phyloP scores from a whole-genome alignment of 1,140 invertebrate genomes.

The Ditylenchus dipsaci region DNA sequence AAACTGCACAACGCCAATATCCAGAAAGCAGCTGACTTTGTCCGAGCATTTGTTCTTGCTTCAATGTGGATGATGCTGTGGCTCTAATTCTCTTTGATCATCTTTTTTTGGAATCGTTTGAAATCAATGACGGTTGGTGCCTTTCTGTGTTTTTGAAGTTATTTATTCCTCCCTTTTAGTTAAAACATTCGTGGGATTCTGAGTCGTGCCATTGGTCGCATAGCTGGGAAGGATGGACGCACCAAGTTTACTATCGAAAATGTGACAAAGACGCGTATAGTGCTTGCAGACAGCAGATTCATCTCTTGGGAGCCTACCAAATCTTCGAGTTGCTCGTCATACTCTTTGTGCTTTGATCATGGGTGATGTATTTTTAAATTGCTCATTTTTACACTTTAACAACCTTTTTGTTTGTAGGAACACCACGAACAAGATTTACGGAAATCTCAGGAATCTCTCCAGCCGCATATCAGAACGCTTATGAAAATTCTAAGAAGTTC shows the following conservation, averaged over 20 bases:
- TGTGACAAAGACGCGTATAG: conserved; percentile 94
- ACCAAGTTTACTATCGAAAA: conserved; percentile 99
- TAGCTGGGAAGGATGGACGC: conserved; percentile 94
- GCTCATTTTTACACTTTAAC: no score
- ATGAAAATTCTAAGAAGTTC: conserved; percentile 60
- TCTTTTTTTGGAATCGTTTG: conserved; percentile 94
- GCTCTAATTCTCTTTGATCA: conserved; percentile 90
- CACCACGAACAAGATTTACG: conserved; percentile 92
- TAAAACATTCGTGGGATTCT: conserved; percentile 89
- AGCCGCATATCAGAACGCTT: conserved; percentile 75
- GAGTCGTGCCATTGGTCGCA: conserved; percentile 84
- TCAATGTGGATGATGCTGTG: conserved; percentile 93
- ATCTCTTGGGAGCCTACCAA: conserved; percentile 96
- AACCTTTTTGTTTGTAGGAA: conserved; percentile 59
- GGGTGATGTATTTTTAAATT: no score
- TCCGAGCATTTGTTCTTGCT: conserved; percentile 89
- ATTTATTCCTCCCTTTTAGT: conserved; percentile 63
- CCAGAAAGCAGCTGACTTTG: conserved; percentile 97
- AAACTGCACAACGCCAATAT: conserved; percentile 72
- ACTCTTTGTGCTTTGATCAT: conserved; percentile 96
- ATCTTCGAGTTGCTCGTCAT: conserved; percentile 86
- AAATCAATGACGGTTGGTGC: conserved; percentile 77
- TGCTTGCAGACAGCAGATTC: conserved; percentile 88
- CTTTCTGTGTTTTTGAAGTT: conserved; percentile 12
- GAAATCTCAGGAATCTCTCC: conserved; percentile 79